Base-by-base conservation (phyloP, 2,797 vertebrate species). In the Esox masquinongy region DNA sequence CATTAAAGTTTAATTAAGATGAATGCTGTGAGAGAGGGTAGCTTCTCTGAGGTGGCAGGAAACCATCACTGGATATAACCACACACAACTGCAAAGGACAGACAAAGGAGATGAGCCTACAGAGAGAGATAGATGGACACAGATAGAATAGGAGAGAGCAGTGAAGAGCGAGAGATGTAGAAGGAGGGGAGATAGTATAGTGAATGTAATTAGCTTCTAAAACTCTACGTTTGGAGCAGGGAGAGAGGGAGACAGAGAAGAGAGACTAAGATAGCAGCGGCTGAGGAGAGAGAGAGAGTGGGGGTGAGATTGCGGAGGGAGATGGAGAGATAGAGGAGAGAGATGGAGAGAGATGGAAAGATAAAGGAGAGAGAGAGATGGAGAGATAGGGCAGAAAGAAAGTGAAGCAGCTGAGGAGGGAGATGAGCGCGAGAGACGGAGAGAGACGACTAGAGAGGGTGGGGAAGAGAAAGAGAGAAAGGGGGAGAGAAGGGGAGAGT, bases 1-100 rank as follows among this genome's bases (percentile, higher is more conserved):
- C 95, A 97, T 98, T 95, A 97, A 96, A 97, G 91, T 96, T 97
- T 97, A 96, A 98, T 97, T 95, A 96, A 95, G 95, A 97, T 94
- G 95, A 97, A 97, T 94, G 94, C 92, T 94, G 90, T 86, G 84
- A 93, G 86, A 94, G 93, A 91, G 95, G 94, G 93, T 93, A 95
- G 92, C 94, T 95, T 95, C 92, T 96, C 94, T 90, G 94, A 93
- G 91, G 95, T 95, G 92, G 92, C 91, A 93, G 93, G 93, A 91
- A 93, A 92, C 95, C 90, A 96, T 83, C 79, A 80, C 66, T 77
- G 84, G 84, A 83, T 83, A 85, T 94, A 93, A 72, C 31, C 5
- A 61, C 95, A 93, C 81, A 93, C 81, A 93, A 90, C 94, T 93
- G 89, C 91, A 76, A 88, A 92, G 77, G 83, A 86, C 78, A 56